Evolutionary conservation across 2,797 vertebrate genomes (phyloP).

Genomic region (Potorous gilbertii): DNA sequence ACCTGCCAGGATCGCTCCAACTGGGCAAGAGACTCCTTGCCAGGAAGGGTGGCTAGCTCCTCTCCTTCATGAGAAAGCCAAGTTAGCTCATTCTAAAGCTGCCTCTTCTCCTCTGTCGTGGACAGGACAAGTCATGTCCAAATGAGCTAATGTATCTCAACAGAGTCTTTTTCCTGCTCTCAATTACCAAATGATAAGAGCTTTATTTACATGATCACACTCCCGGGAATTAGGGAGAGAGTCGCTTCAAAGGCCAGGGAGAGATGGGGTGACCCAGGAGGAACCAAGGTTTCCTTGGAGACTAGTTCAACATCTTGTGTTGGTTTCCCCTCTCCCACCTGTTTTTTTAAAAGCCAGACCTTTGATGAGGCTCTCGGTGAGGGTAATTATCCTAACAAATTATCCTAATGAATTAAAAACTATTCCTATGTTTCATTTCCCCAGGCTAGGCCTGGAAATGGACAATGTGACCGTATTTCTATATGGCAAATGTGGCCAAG

Average conservation of each 20-base stretch:
- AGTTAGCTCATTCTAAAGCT: not conserved
- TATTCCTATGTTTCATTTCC: not conserved
- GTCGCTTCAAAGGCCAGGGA: constrained; percentile 65
- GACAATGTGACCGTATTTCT: not conserved
- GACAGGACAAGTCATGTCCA: not conserved
- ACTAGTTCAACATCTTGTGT: accelerated
- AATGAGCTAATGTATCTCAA: constrained; percentile 41
- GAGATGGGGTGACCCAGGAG: not conserved
- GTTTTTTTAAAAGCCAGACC: not conserved
- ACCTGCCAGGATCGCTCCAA: not conserved
- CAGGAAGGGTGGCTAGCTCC: accelerated
- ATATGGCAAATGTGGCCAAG: not conserved
- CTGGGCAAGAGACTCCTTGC: not conserved
- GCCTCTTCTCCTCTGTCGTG: not conserved
- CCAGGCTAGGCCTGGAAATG: not conserved
- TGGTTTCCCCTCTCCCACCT: not conserved
- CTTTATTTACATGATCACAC: constrained; percentile 71
- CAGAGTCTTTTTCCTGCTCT: constrained; percentile 64
- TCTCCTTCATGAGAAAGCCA: not conserved
- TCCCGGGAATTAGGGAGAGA: constrained; percentile 34
- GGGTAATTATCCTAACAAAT: not conserved
- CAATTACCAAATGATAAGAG: constrained; percentile 70
- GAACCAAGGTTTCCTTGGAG: not conserved
- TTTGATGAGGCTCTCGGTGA: not conserved
- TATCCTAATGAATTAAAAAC: not conserved